Percentiles rank a stretch among this genome's conserved stretches.
phyloP scores from a whole-genome alignment of 2,113 vertebrate species.

The Lampris megalopsis region DNA sequence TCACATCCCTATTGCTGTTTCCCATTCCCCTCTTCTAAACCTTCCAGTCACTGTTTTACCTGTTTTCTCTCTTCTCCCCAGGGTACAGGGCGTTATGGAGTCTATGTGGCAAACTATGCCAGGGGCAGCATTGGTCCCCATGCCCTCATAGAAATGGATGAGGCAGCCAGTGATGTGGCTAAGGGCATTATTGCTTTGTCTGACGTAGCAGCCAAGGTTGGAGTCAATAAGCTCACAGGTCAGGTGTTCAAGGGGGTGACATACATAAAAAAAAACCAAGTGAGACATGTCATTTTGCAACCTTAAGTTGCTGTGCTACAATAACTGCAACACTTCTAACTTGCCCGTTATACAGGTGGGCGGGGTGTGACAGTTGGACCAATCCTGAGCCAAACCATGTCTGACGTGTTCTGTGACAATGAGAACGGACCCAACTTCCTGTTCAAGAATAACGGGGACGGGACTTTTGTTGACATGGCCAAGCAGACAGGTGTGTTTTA shows the following conservation, averaged over 20 bases:
- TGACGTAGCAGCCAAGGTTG: conserved; percentile 86
- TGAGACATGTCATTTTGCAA: background rate
- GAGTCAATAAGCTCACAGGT: conserved; percentile 95
- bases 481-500: conserved; percentile 83
- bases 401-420: conserved; percentile 96
- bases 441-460: conserved; percentile 91
- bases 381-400: conserved; percentile 87
- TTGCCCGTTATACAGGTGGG: conserved; percentile 82
- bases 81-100: conserved; percentile 92
- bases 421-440: conserved; percentile 97
- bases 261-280: background rate
- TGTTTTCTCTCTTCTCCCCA: conserved; percentile 54
- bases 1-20: background rate
- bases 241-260: conserved; percentile 11
- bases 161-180: conserved; percentile 87
- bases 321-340: background rate
- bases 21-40: background rate
- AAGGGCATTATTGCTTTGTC: conserved; percentile 88
- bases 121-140: conserved; percentile 89
- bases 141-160: conserved; percentile 93
- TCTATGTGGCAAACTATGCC: conserved; percentile 97
- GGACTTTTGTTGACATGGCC: conserved; percentile 88
- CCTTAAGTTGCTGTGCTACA: background rate
- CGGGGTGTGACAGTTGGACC: conserved; percentile 94
- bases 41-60: background rate